Evolutionary conservation across 2,797 vertebrate genomes (phyloP).

Genomic region (Sylvilagus floridanus): DNA sequence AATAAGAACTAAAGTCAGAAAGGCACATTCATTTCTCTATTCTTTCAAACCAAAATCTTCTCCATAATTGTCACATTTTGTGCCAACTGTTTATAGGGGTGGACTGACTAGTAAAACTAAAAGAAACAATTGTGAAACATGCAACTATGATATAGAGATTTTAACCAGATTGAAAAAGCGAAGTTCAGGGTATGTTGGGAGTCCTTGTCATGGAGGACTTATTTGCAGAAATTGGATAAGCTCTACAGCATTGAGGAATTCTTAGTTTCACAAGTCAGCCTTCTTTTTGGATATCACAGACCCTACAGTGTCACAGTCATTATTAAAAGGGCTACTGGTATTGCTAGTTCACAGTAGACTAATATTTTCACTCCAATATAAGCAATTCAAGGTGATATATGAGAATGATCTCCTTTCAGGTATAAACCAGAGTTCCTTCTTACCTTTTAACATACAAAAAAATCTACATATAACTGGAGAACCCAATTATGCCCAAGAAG

Average conservation of each 20-base stretch:
- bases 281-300: background rate
- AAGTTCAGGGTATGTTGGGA: background rate
- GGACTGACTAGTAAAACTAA: background rate
- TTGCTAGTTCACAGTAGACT: background rate
- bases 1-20: conserved; percentile 28
- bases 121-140: background rate
- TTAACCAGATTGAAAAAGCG: background rate
- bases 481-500: background rate
- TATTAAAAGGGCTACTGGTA: background rate
- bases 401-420: background rate
- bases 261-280: background rate
- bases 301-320: background rate
- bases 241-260: background rate
- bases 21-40: background rate
- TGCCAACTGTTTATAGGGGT: background rate
- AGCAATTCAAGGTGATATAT: background rate
- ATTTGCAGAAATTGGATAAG: background rate
- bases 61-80: background rate
- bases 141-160: background rate
- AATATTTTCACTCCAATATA: background rate
- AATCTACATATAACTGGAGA: background rate
- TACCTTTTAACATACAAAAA: background rate
- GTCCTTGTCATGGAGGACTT: background rate
- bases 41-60: conserved; percentile 29
- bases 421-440: background rate